phyloP scores from a whole-genome alignment of 2,888 invertebrate genomes.

The Ophraella communa region DNA sequence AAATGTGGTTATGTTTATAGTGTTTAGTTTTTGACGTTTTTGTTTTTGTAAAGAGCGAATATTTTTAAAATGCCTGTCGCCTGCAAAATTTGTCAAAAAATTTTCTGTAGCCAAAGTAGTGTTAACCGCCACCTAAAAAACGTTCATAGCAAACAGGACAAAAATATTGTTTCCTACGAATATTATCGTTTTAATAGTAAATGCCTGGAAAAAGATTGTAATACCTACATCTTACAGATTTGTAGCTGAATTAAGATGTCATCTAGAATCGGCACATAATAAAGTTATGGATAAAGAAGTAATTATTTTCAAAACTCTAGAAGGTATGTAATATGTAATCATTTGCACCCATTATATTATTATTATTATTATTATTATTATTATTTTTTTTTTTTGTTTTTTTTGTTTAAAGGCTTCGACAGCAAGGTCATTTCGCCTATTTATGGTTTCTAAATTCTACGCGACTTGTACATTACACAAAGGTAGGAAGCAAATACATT shows the following conservation, averaged over 20 bases:
- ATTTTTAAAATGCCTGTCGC: not conserved
- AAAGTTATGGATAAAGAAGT: not conserved
- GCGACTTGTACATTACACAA: too few species aligned
- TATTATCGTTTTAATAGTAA: not conserved
- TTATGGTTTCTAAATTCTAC: too few species aligned
- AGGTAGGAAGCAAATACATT: too few species aligned
- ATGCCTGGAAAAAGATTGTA: not conserved
- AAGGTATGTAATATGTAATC: too few species aligned
- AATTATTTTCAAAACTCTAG: not conserved
- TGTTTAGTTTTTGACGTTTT: too few species aligned
- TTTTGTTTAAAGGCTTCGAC: too few species aligned
- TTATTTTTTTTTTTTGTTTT: too few species aligned
- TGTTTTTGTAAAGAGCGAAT: not conserved
- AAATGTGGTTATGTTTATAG: not conserved
- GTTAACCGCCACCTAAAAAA: not conserved
- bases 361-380: too few species aligned
- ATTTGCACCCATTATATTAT: too few species aligned
- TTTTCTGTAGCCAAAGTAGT: not conserved
- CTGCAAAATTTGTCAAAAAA: not conserved
- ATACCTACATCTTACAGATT: not conserved
- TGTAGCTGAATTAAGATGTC: not conserved
- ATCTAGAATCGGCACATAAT: not conserved
- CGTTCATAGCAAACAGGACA: not conserved
- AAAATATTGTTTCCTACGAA: not conserved
- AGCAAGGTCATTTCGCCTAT: too few species aligned